Percentiles rank a stretch among this genome's conserved stretches.
phyloP scores from a whole-genome alignment of 2,113 vertebrate species.

The Copsychus sechellarum region DNA sequence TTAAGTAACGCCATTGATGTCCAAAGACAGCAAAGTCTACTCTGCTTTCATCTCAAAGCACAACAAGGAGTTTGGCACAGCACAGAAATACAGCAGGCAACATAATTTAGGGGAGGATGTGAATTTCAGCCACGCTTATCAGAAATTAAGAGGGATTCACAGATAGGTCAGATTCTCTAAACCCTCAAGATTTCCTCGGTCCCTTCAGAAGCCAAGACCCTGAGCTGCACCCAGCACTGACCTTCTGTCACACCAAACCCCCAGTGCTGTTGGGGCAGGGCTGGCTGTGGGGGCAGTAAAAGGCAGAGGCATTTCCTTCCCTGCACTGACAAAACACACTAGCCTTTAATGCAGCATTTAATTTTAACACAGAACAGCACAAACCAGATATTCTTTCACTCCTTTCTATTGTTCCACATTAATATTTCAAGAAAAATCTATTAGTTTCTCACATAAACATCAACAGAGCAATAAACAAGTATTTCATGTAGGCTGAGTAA shows the following conservation, averaged over 20 bases:
- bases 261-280: not conserved
- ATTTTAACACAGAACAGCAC: not conserved
- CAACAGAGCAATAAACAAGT: constrained; percentile 24
- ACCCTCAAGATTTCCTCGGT: not conserved
- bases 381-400: not conserved
- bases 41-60: not conserved
- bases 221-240: not conserved
- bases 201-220: not conserved
- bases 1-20: not conserved
- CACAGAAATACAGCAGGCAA: not conserved
- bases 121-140: not conserved
- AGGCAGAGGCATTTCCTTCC: not conserved
- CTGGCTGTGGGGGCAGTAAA: not conserved
- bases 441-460: constrained; percentile 20
- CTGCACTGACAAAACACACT: not conserved
- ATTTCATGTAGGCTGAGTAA: not conserved
- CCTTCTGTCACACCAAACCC: not conserved
- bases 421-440: constrained; percentile 29
- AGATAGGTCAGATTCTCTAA: not conserved
- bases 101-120: not conserved
- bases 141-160: not conserved
- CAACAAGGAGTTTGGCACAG: not conserved
- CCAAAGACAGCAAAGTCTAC: not conserved
- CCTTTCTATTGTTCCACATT: not conserved
- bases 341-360: not conserved